Conservation (phyloP, 2,888 invertebrate species). For the Helicoverpa assulta region DNA sequence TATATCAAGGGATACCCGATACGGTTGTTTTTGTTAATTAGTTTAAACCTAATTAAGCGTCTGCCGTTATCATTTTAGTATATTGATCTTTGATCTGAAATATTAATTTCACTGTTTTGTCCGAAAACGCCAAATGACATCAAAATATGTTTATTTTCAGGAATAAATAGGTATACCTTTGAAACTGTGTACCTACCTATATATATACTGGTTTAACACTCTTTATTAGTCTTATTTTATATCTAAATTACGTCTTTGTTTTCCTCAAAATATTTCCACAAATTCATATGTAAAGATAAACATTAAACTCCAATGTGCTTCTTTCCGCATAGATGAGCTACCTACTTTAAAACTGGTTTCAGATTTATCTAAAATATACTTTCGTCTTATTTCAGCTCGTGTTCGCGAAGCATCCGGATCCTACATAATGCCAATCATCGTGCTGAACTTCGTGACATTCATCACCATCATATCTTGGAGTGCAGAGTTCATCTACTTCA, state of each 20-base stretch:
- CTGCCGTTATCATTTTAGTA: constrained; percentile 33
- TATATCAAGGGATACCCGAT: too few relatives aligned
- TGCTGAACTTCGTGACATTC: constrained; percentile 91
- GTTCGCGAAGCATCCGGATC: constrained; percentile 91
- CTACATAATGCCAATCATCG: constrained; percentile 90
- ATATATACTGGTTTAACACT: background rate
- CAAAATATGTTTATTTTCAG: background rate
- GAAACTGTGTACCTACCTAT: background rate
- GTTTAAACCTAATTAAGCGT: too few relatives aligned
- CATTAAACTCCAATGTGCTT: constrained; percentile 2
- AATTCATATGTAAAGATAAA: constrained; percentile 40
- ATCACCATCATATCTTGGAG: constrained; percentile 91
- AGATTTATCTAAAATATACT: background rate
- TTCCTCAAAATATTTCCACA: constrained; percentile 8
- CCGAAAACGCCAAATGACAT: background rate
- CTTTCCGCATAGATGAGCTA: too few relatives aligned
- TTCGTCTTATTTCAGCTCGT: constrained; percentile 86
- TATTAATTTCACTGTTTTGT: constrained; percentile 5
- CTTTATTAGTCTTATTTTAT: background rate
- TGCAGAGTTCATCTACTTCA: constrained; percentile 85
- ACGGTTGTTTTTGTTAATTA: too few relatives aligned
- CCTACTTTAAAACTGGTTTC: background rate
- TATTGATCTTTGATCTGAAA: constrained; percentile 23
- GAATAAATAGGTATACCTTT: background rate
- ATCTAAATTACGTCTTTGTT: background rate